These are phyloP conservation scores for Scaptomyza pallida DNA, from an alignment of 1,140 invertebrate genomes.

Conservation along the genomic window DNA sequence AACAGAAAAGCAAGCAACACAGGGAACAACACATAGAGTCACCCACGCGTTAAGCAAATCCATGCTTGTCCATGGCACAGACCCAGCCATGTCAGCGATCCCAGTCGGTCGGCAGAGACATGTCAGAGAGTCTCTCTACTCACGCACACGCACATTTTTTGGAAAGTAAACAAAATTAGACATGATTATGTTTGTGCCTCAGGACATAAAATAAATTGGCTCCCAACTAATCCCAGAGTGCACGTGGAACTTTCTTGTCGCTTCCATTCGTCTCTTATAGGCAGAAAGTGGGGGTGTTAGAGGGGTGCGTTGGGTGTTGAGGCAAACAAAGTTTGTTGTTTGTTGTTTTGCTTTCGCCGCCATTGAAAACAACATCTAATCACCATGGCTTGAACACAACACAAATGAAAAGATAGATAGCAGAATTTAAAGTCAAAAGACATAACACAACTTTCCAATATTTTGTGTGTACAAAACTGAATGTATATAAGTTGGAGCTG, in stretches of 20 bases:
- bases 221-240: constrained; percentile 76
- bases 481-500: too few species aligned
- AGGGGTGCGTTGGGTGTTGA: neutral
- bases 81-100: too few species aligned
- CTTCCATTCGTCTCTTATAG: too few species aligned
- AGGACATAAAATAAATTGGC: constrained; percentile 83
- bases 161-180: constrained; percentile 83
- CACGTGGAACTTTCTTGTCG: constrained; percentile 60
- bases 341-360: constrained; percentile 13
- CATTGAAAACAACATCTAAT: constrained; percentile 20
- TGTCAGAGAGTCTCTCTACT: constrained; percentile 31
- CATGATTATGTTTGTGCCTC: constrained; percentile 80
- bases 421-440: too few species aligned
- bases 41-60: constrained; percentile 43
- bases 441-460: too few species aligned
- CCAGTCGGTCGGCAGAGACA: constrained; percentile 15
- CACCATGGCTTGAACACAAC: too few species aligned
- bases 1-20: constrained; percentile 43
- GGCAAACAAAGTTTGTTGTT: constrained; percentile 23
- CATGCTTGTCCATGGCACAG: too few species aligned
- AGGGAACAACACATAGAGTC: constrained; percentile 29
- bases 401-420: too few species aligned
- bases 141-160: constrained; percentile 79
- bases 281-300: too few species aligned
- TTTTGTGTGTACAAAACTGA: too few species aligned